Percentiles rank a stretch among this genome's conserved stretches.
phyloP scores from a whole-genome alignment of 2,888 invertebrate genomes.

The Drosophila silvestris region DNA sequence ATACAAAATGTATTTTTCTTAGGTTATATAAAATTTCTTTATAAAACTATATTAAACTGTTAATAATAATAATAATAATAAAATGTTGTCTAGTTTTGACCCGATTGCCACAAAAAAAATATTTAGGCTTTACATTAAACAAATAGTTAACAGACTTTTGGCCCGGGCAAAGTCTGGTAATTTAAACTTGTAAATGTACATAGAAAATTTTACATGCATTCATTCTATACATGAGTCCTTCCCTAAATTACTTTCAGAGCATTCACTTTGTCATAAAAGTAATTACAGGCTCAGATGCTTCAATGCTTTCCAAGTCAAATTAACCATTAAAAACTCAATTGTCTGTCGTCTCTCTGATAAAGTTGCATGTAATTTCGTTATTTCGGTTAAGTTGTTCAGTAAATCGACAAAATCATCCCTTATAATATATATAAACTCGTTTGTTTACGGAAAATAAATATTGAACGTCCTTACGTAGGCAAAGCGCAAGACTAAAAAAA shows the following conservation, averaged over 20 bases:
- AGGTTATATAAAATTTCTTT: not conserved
- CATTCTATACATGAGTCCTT: not conserved
- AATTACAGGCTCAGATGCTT: conserved; percentile 42
- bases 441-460: conserved; percentile 16
- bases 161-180: not conserved
- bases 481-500: not conserved
- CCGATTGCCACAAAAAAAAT: not conserved
- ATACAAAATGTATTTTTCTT: not conserved
- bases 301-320: conserved; percentile 49
- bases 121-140: not conserved
- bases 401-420: conserved; percentile 75
- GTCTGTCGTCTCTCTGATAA: conserved; percentile 49
- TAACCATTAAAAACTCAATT: conserved; percentile 65
- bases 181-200: not conserved
- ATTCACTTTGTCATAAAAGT: conserved; percentile 43
- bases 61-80: not conserved
- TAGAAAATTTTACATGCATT: not conserved
- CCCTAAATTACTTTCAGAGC: conserved; percentile 6
- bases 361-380: conserved; percentile 74
- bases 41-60: not conserved
- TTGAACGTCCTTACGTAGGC: not conserved
- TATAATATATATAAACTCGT: conserved; percentile 22
- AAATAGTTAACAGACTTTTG: not conserved
- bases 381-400: conserved; percentile 76
- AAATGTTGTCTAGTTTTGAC: not conserved